A percentile compares a stretch with the other conserved stretches of the same genome.
Evolutionary conservation across 2,797 vertebrate species (phyloP).

Genomic region (Coregonus suidteri): DNA sequence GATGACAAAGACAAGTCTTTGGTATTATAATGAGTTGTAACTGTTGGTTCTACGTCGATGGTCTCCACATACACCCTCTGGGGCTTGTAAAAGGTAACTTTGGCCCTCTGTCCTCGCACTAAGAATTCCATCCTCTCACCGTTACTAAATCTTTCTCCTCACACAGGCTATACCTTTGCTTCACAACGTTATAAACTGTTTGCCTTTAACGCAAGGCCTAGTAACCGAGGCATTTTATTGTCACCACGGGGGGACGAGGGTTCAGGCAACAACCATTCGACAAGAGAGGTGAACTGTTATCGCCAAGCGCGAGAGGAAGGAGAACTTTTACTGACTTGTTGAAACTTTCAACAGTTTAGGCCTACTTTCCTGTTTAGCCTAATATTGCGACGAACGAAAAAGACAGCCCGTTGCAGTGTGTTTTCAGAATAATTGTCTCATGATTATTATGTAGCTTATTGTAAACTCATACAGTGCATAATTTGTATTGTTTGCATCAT

Average conservation of each 20-base stretch:
- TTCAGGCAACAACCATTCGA: constrained; percentile 77
- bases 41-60: constrained; percentile 44
- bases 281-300: constrained; percentile 67
- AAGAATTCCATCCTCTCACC: constrained; percentile 75
- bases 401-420: not conserved
- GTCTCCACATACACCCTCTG: constrained; percentile 55
- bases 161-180: constrained; percentile 62
- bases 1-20: constrained; percentile 51
- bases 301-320: constrained; percentile 33
- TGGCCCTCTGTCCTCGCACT: constrained; percentile 73
- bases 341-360: not conserved
- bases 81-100: constrained; percentile 66
- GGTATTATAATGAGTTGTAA: constrained; percentile 54
- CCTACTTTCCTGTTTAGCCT: not conserved
- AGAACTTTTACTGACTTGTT: constrained; percentile 23
- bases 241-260: constrained; percentile 75
- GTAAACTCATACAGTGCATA: not conserved
- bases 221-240: constrained; percentile 82
- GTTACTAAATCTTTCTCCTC: constrained; percentile 78
- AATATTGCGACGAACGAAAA: not conserved
- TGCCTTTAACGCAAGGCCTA: constrained; percentile 71
- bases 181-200: constrained; percentile 76
- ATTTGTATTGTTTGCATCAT: no score
- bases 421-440: not conserved
- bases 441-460: not conserved